phyloP scores from a whole-genome alignment of 2,113 vertebrate genomes.

The Lophura nycthemera region DNA sequence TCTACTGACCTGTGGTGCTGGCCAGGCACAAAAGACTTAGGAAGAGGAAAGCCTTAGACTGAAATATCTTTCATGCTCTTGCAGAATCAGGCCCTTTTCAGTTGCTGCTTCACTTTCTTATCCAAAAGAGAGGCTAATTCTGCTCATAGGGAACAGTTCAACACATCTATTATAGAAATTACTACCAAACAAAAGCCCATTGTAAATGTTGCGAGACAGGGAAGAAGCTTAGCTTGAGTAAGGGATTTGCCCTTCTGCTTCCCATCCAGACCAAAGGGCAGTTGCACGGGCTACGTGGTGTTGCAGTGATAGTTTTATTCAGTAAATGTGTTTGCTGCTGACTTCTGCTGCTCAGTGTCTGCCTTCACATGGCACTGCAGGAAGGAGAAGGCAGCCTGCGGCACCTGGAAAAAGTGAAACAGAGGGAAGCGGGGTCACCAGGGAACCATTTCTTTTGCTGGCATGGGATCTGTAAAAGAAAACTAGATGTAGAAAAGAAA shows the following conservation, averaged over 20 bases:
- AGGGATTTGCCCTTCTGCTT: not conserved
- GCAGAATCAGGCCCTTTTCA: not conserved
- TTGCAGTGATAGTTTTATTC: not conserved
- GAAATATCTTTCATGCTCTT: not conserved
- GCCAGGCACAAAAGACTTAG: not conserved
- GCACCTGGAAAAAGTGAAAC: not conserved
- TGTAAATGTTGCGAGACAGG: not conserved
- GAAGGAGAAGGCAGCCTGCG: rapidly evolving
- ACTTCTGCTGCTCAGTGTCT: not conserved
- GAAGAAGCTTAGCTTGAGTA: not conserved
- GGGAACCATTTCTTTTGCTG: not conserved
- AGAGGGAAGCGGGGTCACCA: not conserved
- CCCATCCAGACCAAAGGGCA: not conserved
- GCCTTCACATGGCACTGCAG: not conserved
- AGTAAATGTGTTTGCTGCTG: not conserved
- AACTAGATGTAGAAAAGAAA: not conserved
- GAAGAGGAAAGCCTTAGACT: not conserved
- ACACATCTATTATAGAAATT: not conserved
- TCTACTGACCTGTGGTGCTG: not conserved
- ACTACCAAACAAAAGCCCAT: not conserved
- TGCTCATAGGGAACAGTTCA: not conserved
- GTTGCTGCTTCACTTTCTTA: not conserved
- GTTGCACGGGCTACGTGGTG: not conserved
- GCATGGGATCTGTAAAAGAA: not conserved
- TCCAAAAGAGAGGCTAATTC: not conserved